phyloP scores from a whole-genome alignment of 2,888 invertebrate species.

The Vandiemenella viatica region DNA sequence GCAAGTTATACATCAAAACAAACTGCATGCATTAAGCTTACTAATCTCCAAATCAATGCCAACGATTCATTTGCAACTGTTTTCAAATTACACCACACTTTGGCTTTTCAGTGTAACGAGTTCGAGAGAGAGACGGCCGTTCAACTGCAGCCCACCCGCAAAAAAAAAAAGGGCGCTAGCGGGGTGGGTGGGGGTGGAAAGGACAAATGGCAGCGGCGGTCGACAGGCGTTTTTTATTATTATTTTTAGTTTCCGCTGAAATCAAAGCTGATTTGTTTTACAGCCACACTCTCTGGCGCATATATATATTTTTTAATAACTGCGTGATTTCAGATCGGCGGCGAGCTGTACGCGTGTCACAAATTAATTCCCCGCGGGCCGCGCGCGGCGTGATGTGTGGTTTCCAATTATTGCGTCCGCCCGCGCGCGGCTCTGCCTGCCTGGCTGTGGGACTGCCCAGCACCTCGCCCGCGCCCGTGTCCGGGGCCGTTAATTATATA shows the following conservation, averaged over 20 bases:
- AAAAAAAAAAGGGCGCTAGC: not conserved
- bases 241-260: slow-evolving; percentile 3
- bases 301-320: slow-evolving; percentile 5
- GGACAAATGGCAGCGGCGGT: not conserved
- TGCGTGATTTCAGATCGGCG: not conserved
- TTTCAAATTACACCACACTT: slow-evolving; percentile 7
- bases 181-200: too few relatives aligned
- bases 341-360: slow-evolving; percentile 9
- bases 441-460: too few relatives aligned
- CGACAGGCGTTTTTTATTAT: not conserved
- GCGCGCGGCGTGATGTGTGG: slow-evolving; percentile 14
- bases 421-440: not conserved
- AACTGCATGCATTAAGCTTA: not conserved
- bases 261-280: slow-evolving; percentile 8
- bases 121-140: too few relatives aligned
- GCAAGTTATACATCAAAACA: not conserved
- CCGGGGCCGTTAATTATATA: not conserved
- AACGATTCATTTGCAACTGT: slow-evolving; percentile 7
- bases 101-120: slow-evolving; percentile 5
- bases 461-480: not conserved
- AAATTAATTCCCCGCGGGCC: slow-evolving; percentile 12
- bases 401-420: slow-evolving; percentile 9
- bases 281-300: not conserved
- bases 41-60: slow-evolving; percentile 4
- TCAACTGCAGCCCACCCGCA: too few relatives aligned